Evolutionary conservation across 2,888 invertebrate species (phyloP), one percentile per base, ranked within the genome.

Genomic region (Drosophila koepferae): DNA sequence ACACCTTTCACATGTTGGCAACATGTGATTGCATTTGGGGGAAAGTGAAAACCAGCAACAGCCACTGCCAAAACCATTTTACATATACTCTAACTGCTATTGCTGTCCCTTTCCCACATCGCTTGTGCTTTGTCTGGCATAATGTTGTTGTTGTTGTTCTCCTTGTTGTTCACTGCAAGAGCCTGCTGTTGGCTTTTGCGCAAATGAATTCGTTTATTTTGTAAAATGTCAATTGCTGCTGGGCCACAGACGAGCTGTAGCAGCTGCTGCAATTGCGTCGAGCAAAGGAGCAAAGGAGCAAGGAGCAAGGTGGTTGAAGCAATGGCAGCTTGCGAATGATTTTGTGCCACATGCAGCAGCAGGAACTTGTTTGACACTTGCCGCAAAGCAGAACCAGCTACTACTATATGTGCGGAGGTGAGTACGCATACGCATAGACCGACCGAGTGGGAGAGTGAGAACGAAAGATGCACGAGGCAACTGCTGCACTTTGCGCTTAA

Each of bases 201-300:
- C 79, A 90, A 86, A 90, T 88, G 89, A 90, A 85, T 86, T 86
- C 90, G 86, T 86, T 86, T 86, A 86, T 90, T 86, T 82, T 88
- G 86, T 86, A 82, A 90, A 86, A 86, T 90, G 90, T 86, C 90
- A 90, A 85, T 88, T 87, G 86, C 80, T 82, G 63, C 73, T 75
- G 84, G 68, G 75, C 72, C 60, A 66, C 75, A 67, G 66, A 38
- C 41, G 60, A 62, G 36, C 67, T 53, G 53, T 48, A 61, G 46
- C 51, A 59, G 23, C 51, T 36, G 36, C 63, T 53, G 58, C 46
- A 12, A 28, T 28, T 56, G 28, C 31, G n/a, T 41, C 62, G 23
- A 36, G 36, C 5, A 44, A n/a, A n/a, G n/a, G n/a, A n/a, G n/a
- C n/a, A n/a, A n/a, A 41, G 49, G 58, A 41, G 28, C 28, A 28